Conservation (phyloP, 2,113 vertebrate species). For the Alouatta palliata region DNA sequence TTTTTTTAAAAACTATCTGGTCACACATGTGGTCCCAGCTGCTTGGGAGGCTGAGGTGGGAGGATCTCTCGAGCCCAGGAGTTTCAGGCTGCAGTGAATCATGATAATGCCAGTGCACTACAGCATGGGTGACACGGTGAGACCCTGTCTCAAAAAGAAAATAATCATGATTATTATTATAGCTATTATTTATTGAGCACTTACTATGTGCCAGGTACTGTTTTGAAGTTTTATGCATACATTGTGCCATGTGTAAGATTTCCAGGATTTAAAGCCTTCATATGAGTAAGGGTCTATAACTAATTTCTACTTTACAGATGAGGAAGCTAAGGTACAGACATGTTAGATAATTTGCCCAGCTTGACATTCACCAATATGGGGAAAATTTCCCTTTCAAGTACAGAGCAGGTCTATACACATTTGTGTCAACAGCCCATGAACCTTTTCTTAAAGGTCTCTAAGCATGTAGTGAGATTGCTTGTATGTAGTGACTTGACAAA, state of each 20-base stretch:
- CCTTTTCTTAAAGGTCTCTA: not conserved
- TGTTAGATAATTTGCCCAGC: not conserved
- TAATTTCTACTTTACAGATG: not conserved
- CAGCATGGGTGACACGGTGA: not conserved
- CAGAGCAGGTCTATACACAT: not conserved
- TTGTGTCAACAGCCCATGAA: not conserved
- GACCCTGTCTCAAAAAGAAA: not conserved
- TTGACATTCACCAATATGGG: not conserved
- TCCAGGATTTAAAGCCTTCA: not conserved
- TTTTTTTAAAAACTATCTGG: too few relatives aligned
- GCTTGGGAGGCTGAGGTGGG: not conserved
- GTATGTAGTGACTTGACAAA: not conserved
- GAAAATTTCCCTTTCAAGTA: not conserved
- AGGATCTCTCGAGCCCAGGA: not conserved
- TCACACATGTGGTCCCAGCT: not conserved
- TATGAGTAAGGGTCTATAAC: not conserved
- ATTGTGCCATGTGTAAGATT: not conserved
- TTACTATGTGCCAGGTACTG: not conserved
- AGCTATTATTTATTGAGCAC: not conserved
- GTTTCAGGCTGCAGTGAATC: not conserved
- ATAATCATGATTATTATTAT: not conserved
- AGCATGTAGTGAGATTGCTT: not conserved
- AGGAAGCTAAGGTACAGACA: not conserved
- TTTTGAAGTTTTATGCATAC: not conserved
- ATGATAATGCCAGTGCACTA: not conserved